Evolutionary conservation across 1,140 invertebrate species (phyloP).

Genomic region (Drosophila sp.): DNA sequence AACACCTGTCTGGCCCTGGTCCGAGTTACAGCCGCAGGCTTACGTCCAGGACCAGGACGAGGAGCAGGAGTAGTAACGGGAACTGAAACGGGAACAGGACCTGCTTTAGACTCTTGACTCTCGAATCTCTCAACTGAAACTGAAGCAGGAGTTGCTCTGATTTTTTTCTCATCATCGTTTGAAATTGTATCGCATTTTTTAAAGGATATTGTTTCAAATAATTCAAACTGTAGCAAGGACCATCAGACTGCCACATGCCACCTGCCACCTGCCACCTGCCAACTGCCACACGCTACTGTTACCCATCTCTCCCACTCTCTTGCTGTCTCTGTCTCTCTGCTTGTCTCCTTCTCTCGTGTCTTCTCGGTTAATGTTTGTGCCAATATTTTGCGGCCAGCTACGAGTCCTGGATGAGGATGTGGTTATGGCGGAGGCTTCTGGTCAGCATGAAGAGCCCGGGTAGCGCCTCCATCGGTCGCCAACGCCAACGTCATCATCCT

Average conservation of each 20-base stretch:
- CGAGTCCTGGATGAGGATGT: background rate
- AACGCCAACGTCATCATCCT: conserved; percentile 27
- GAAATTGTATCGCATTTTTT: conserved; percentile 83
- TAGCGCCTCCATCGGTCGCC: conserved; percentile 62
- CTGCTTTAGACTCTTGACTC: background rate
- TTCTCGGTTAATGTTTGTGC: conserved; percentile 61
- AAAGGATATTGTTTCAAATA: conserved; percentile 84
- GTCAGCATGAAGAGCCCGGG: conserved; percentile 35
- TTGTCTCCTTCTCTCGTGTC: background rate
- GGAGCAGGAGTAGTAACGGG: background rate
- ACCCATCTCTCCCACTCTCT: background rate
- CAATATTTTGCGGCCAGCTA: conserved; percentile 72
- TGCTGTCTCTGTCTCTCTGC: background rate
- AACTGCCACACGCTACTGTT: background rate
- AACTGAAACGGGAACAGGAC: background rate
- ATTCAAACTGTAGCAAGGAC: conserved; percentile 69
- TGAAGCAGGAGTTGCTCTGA: conserved; percentile 36
- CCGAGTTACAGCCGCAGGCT: conserved; percentile 14
- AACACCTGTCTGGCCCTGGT: conserved; percentile 75
- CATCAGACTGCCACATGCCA: conserved; percentile 21
- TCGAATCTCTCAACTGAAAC: background rate
- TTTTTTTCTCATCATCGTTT: conserved; percentile 76
- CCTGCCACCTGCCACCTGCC: background rate
- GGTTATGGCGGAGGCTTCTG: conserved; percentile 13
- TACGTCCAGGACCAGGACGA: background rate